A percentile compares a stretch with the other conserved stretches of the same genome.
Evolutionary conservation across 2,113 vertebrate species (phyloP).

Genomic region (Lasiurus cinereus): DNA sequence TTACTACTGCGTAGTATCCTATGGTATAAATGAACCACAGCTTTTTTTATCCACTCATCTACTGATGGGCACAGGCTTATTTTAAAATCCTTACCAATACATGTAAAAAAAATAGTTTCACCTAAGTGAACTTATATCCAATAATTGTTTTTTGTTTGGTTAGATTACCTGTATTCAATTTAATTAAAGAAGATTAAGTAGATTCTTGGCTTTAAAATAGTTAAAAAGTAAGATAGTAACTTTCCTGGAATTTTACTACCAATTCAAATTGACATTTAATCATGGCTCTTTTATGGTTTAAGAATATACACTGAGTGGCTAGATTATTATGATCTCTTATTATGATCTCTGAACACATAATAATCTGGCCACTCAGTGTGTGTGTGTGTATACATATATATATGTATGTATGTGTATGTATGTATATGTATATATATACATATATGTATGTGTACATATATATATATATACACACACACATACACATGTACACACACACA

Average conservation of each 20-base stretch:
- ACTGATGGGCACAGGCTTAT: background rate
- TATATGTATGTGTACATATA: too few relatives aligned
- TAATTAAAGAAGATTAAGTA: background rate
- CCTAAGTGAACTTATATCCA: background rate
- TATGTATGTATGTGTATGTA: too few relatives aligned
- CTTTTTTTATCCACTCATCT: too few relatives aligned
- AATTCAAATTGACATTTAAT: conserved; percentile 6
- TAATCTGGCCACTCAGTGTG: too few relatives aligned
- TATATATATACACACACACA: too few relatives aligned
- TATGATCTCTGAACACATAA: too few relatives aligned
- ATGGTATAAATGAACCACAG: too few relatives aligned
- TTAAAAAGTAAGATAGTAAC: background rate
- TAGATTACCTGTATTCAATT: background rate
- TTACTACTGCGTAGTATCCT: too few relatives aligned
- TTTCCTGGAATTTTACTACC: background rate
- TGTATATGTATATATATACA: too few relatives aligned
- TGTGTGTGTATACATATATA: too few relatives aligned
- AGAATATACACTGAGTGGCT: background rate
- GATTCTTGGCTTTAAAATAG: background rate
- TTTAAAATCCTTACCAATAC: background rate
- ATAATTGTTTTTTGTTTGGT: background rate
- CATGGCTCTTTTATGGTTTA: background rate
- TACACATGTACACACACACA: too few relatives aligned
- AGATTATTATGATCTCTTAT: too few relatives aligned
- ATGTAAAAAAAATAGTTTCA: background rate